Conservation (phyloP, 2,888 invertebrate genomes). For the Scaptomyza parva region DNA sequence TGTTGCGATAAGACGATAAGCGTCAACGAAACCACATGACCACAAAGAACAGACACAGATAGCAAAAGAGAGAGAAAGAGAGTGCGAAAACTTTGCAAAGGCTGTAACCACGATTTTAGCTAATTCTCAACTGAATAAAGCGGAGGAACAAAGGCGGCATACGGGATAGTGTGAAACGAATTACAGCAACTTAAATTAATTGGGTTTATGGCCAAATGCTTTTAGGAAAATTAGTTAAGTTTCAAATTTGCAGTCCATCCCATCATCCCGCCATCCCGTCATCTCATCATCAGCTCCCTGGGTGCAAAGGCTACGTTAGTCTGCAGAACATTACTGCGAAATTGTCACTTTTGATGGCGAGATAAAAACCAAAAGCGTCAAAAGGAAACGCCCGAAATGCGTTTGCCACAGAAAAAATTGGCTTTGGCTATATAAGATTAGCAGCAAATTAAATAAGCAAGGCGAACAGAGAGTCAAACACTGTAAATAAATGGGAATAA, state of each 20-base stretch:
- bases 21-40: slow-evolving; percentile 20
- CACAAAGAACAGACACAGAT: slow-evolving; percentile 3
- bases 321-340: slow-evolving; percentile 51
- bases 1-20: slow-evolving; percentile 1
- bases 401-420: slow-evolving; percentile 41
- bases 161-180: slow-evolving; percentile 63
- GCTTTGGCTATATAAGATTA: slow-evolving; percentile 70
- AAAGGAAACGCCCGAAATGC: slow-evolving; percentile 30
- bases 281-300: neutral
- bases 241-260: slow-evolving; percentile 50
- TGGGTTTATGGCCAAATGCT: slow-evolving; percentile 79
- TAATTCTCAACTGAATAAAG: slow-evolving; percentile 45
- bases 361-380: slow-evolving; percentile 54
- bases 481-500: slow-evolving; percentile 55
- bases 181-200: slow-evolving; percentile 76
- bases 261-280: neutral
- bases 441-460: slow-evolving; percentile 80
- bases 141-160: neutral
- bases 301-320: slow-evolving; percentile 31
- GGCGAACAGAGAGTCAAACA: slow-evolving; percentile 51
- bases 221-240: slow-evolving; percentile 76
- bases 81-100: slow-evolving; percentile 34
- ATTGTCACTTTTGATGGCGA: slow-evolving; percentile 75
- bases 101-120: slow-evolving; percentile 60
- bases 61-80: no score